Evolutionary conservation across 2,113 vertebrate genomes (phyloP).

Genomic region (Archocentrus centrarchus): DNA sequence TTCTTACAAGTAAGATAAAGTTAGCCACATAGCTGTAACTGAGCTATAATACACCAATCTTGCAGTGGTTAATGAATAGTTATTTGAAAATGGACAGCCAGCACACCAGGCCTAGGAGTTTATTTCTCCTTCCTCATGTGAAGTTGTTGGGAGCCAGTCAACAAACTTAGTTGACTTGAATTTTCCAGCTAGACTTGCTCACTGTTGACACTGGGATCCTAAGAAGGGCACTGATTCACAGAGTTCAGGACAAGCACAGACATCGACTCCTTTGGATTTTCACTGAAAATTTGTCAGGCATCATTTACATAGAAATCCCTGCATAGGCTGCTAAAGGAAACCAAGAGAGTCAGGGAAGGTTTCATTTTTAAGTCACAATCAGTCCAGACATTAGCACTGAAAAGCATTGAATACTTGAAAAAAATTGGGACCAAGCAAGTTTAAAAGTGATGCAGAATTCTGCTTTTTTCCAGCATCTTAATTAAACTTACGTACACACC

Average conservation of each 20-base stretch:
- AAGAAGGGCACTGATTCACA: not conserved
- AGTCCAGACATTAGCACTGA: too few species aligned
- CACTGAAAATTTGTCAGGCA: too few species aligned
- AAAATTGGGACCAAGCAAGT: not conserved
- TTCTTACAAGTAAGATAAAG: not conserved
- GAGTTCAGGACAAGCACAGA: not conserved
- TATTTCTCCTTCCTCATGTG: not conserved
- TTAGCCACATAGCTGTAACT: not conserved
- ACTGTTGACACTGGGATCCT: not conserved
- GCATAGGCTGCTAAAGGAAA: not conserved
- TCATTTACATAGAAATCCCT: not conserved
- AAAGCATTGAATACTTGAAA: not conserved
- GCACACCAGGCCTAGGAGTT: too few species aligned
- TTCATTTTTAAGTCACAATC: not conserved
- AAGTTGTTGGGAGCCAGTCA: not conserved
- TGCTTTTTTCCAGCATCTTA: conserved; percentile 9
- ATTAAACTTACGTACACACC: conserved; percentile 7
- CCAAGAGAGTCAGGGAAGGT: not conserved
- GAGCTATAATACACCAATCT: not conserved
- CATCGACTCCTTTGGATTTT: too few species aligned
- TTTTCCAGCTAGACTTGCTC: not conserved
- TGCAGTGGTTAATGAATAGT: not conserved
- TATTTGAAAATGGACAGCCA: not conserved
- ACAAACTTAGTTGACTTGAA: not conserved
- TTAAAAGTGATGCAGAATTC: conserved; percentile 1